Evolutionary conservation across 1,140 invertebrate species (phyloP).

Genomic region (Eubasilissa regina): DNA sequence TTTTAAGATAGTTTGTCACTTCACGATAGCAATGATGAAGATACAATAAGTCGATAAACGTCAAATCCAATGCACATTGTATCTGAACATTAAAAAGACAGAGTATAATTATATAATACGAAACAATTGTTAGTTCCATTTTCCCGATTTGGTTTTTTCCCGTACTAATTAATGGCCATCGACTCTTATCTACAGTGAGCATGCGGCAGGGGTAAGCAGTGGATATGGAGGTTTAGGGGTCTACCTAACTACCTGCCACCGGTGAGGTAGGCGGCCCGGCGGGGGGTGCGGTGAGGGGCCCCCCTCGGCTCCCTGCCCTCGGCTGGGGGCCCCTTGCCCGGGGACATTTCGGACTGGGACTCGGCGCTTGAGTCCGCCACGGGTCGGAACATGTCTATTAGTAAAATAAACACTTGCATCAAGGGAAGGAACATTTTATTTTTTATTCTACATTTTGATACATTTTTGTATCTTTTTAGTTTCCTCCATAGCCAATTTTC

Average conservation of each 20-base stretch:
- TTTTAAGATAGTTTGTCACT: too few relatives aligned
- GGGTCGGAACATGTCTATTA: constrained; percentile 65
- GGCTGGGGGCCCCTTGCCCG: constrained; percentile 56
- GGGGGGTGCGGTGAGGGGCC: constrained; percentile 63
- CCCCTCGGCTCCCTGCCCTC: constrained; percentile 57
- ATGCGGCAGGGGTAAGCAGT: constrained; percentile 15
- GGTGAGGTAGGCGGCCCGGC: constrained; percentile 64
- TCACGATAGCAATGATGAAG: too few relatives aligned
- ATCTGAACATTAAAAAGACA: too few relatives aligned
- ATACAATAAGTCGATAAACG: too few relatives aligned
- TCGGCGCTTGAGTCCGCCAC: constrained; percentile 69
- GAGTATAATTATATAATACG: too few relatives aligned
- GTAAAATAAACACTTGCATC: constrained; percentile 7
- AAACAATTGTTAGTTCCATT: too few relatives aligned
- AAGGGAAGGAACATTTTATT: constrained; percentile 3
- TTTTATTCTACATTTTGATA: background rate
- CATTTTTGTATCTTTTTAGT: background rate
- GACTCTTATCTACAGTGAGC: background rate
- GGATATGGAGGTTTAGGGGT: constrained; percentile 41
- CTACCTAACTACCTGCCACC: constrained; percentile 63
- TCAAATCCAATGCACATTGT: too few relatives aligned
- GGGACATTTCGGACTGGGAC: constrained; percentile 63
- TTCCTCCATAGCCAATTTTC: too few relatives aligned
- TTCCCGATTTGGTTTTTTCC: too few relatives aligned
- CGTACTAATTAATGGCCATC: too few relatives aligned